These are phyloP conservation scores for Dendrolimus pini DNA, from an alignment of 2,888 invertebrate species.

Conservation along the genomic window DNA sequence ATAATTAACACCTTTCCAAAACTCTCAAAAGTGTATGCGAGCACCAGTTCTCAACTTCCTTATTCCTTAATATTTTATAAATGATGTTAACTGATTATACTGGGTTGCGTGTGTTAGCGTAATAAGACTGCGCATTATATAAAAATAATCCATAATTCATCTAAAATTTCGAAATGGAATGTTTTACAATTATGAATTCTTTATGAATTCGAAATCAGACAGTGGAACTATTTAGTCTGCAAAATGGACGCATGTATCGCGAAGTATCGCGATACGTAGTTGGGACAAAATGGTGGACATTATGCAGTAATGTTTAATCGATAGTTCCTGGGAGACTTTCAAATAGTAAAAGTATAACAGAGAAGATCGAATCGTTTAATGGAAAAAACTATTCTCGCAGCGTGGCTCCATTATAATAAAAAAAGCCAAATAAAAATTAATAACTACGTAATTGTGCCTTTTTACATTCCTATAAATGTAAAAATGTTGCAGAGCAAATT, in stretches of 20 bases:
- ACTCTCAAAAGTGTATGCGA: background rate
- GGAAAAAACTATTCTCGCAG: too few species aligned
- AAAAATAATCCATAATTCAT: slow-evolving; percentile 1
- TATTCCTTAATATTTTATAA: background rate
- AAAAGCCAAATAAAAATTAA: too few species aligned
- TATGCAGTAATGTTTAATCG: slow-evolving; percentile 55
- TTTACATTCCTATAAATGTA: too few species aligned
- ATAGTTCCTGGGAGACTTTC: slow-evolving; percentile 17
- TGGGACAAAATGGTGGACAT: slow-evolving; percentile 57
- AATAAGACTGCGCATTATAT: slow-evolving; percentile 9
- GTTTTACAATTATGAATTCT: too few species aligned
- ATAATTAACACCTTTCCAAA: slow-evolving; percentile 7
- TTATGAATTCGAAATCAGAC: background rate
- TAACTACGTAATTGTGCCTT: too few species aligned
- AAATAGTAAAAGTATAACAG: too few species aligned
- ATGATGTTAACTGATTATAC: background rate
- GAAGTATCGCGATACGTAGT: slow-evolving; percentile 23
- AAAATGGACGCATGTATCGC: slow-evolving; percentile 39
- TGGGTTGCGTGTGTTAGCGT: slow-evolving; percentile 1
- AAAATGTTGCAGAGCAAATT: too few species aligned
- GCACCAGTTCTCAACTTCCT: background rate
- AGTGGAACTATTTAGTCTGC: slow-evolving; percentile 8
- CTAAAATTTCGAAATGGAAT: too few species aligned
- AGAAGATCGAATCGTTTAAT: too few species aligned
- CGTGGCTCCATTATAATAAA: too few species aligned